Evolutionary conservation across 2,113 vertebrate genomes (phyloP).

Genomic region (Sialia sialis): DNA sequence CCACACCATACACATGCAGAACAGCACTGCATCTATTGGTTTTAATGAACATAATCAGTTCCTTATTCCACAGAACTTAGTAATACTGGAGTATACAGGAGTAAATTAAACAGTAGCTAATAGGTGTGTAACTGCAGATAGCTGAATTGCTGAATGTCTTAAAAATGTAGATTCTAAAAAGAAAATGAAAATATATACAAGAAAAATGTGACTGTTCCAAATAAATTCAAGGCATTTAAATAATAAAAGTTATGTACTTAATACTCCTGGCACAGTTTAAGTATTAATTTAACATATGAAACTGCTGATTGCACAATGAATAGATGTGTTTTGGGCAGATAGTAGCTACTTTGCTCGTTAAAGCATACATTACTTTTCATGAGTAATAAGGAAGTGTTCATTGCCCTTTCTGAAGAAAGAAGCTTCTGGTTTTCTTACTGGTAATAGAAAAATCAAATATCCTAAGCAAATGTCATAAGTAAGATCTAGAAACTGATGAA

Average conservation of each 20-base stretch:
- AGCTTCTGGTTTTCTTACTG: background rate
- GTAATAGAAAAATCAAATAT: slow-evolving; percentile 38
- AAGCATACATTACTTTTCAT: slow-evolving; percentile 9
- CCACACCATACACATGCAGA: background rate
- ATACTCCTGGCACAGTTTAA: slow-evolving; percentile 29
- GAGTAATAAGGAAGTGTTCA: background rate
- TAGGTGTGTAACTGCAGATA: background rate
- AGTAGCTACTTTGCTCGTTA: slow-evolving; percentile 22
- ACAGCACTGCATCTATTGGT: background rate
- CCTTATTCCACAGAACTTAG: background rate
- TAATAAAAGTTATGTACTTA: slow-evolving; percentile 50
- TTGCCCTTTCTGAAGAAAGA: background rate
- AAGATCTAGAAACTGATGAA: background rate
- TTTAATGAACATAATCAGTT: background rate
- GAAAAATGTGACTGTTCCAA: slow-evolving; percentile 28
- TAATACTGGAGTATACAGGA: background rate
- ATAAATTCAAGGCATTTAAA: slow-evolving; percentile 54
- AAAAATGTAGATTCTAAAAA: background rate
- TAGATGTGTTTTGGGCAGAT: slow-evolving; percentile 42
- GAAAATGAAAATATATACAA: background rate
- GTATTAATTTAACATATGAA: slow-evolving; percentile 56
- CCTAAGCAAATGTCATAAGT: background rate
- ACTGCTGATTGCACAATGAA: slow-evolving; percentile 49
- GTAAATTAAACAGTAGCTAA: slow-evolving; percentile 33
- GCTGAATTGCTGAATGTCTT: background rate